Base-by-base conservation (phyloP, 2,888 invertebrate species). In the Leptothorax acervorum region DNA sequence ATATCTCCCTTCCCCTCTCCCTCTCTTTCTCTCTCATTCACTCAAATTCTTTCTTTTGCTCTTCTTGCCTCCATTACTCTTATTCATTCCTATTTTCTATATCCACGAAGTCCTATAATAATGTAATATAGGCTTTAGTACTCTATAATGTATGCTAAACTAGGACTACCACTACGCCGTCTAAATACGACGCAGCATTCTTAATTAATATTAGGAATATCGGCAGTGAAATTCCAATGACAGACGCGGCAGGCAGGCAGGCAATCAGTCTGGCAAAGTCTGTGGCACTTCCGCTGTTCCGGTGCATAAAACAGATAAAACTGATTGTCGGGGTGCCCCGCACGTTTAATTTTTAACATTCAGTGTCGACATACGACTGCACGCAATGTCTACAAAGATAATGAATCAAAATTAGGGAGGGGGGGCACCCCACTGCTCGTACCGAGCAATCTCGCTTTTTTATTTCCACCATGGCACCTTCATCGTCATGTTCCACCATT, bases 211-310 rank as follows among this genome's bases (percentile, higher is more conserved):
- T 94, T 94, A 94, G 93, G 94, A 94, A 94, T 95, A 95, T 94
- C 94, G 95, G 95, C 95, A 95, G 95, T 95, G 94, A 94, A 94
- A 95, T 95, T 94, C 94, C 94, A 95, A 93, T 92, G 93, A 94
- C 94, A 94, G 93, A 94, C 93, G 93, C 92, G 92, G 92, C 93
- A 93, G 92, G 92, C 93, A 93, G 92, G 92, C 93, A 93, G 93
- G 92, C 93, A 92, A 92, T 92, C 92, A 90, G 88, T 93, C 91
- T 92, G 91, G 90, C 89, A 92, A 92, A 90, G 87, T 93, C 90
- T 92, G 93, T 93, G 93, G 93, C 93, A 93, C 93, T 93, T 85
- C 86, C 91, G 85, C 89, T 90, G 87, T 90, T 90, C 88, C 86
- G 89, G 88, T 92, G 91, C 91, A 76, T 90, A 48, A 79, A 78